Conservation (phyloP, 2,113 vertebrate species). For the Esox niger region DNA sequence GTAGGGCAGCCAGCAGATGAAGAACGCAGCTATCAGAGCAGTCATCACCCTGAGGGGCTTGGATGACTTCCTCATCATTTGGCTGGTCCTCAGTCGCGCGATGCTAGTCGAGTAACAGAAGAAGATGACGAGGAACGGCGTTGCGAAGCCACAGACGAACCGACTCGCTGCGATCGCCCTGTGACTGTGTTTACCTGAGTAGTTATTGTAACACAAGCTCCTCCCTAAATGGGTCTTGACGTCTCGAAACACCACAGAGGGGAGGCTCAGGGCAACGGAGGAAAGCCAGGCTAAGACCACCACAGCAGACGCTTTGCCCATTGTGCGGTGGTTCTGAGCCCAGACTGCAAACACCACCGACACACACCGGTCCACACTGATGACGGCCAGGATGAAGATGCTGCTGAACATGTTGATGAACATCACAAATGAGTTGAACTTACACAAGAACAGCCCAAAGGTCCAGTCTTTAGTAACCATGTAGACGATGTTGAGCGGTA, state of each 20-base stretch:
- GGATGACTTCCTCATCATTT: constrained; percentile 66
- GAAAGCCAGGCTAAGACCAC: constrained; percentile 77
- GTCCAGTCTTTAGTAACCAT: constrained; percentile 76
- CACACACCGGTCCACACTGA: constrained; percentile 89
- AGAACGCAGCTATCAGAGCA: constrained; percentile 78
- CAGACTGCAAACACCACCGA: constrained; percentile 87
- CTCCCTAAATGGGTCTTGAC: constrained; percentile 16
- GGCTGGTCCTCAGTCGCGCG: constrained; percentile 68
- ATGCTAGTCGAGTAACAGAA: constrained; percentile 78
- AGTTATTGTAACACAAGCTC: constrained; percentile 80
- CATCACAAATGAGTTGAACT: constrained; percentile 80
- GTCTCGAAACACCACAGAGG: constrained; percentile 78
- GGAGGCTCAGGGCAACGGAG: constrained; percentile 75
- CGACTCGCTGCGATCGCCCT: constrained; percentile 60
- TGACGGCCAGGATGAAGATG: constrained; percentile 85
- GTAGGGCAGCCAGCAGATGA: constrained; percentile 85
- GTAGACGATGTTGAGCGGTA: constrained; percentile 83
- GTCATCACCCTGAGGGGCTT: no score
- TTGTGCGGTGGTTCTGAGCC: constrained; percentile 88
- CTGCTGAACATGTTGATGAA: constrained; percentile 96
- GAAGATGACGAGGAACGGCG: constrained; percentile 78
- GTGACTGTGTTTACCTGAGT: constrained; percentile 57
- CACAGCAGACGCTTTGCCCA: constrained; percentile 66
- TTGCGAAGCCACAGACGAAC: constrained; percentile 74
- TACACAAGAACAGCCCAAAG: constrained; percentile 88